A percentile compares a stretch with the other conserved stretches of the same genome.
Evolutionary conservation across 2,888 invertebrate genomes (phyloP).

Genomic region (Tetramorium bicarinatum): DNA sequence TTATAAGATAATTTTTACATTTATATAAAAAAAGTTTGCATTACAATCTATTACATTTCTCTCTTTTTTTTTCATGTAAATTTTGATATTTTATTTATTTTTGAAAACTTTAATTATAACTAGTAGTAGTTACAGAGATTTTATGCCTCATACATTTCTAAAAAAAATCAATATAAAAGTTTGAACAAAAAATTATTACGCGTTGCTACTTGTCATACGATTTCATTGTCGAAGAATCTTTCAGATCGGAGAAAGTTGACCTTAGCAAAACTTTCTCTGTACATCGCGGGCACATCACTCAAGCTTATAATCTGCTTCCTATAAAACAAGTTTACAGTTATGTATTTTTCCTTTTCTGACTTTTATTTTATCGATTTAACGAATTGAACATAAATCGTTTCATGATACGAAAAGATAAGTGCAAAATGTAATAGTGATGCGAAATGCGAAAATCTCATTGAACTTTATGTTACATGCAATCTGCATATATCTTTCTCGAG

Average conservation of each 20-base stretch:
- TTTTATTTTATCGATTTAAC: slow-evolving; percentile 6
- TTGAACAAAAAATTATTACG: neutral
- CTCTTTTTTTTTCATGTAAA: neutral
- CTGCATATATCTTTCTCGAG: slow-evolving; percentile 44
- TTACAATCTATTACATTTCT: neutral
- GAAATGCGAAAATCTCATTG: slow-evolving; percentile 46
- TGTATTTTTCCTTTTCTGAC: neutral
- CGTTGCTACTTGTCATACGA: slow-evolving; percentile 39
- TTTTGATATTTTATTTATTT: neutral
- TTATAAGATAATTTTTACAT: neutral
- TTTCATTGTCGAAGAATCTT: slow-evolving; percentile 57
- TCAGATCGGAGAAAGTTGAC: slow-evolving; percentile 74
- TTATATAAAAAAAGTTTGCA: neutral
- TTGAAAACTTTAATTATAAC: neutral
- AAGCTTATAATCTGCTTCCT: slow-evolving; percentile 51
- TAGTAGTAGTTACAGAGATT: neutral
- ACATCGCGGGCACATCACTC: slow-evolving; percentile 51
- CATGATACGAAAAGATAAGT: slow-evolving; percentile 15
- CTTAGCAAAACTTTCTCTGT: slow-evolving; percentile 74
- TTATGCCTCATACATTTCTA: neutral
- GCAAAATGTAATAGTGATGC: slow-evolving; percentile 25
- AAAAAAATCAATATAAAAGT: slow-evolving; percentile 12
- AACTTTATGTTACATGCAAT: slow-evolving; percentile 27
- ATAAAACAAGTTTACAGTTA: slow-evolving; percentile 18
- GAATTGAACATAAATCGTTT: slow-evolving; percentile 16